phyloP scores from a whole-genome alignment of 2,113 vertebrate species.

The Catharus fuscescens region DNA sequence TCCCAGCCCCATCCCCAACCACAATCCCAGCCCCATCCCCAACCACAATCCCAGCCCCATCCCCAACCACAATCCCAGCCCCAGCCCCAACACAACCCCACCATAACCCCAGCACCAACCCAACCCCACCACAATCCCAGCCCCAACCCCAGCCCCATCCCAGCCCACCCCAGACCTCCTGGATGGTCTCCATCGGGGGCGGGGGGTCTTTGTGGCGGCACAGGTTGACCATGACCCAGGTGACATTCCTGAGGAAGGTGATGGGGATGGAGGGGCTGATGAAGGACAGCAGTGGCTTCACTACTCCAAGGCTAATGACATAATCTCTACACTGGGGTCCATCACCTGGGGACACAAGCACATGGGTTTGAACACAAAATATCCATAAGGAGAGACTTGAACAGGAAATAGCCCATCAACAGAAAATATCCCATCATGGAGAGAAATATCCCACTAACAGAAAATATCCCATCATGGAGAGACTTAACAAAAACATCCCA shows the following conservation, averaged over 20 bases:
- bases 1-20: too few species aligned
- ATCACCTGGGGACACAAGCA: slow-evolving; percentile 80
- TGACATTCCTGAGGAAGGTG: slow-evolving; percentile 98
- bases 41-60: too few species aligned
- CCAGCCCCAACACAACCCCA: too few species aligned
- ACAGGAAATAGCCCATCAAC: too few species aligned
- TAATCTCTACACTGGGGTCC: slow-evolving; percentile 98
- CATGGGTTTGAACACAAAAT: not conserved
- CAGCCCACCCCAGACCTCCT: slow-evolving; percentile 83
- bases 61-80: too few species aligned
- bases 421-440: too few species aligned
- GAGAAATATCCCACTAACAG: rapidly evolving
- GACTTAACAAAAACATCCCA: too few species aligned
- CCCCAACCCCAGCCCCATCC: not conserved
- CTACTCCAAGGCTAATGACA: slow-evolving; percentile 96
- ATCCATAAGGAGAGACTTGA: too few species aligned
- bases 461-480: rapidly evolving
- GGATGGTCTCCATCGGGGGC: slow-evolving; percentile 98
- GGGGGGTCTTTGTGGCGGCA: slow-evolving; percentile 99
- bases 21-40: too few species aligned
- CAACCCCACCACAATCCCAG: too few species aligned
- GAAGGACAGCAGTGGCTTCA: slow-evolving; percentile 96
- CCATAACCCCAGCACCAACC: too few species aligned
- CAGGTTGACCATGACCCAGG: slow-evolving; percentile 99
- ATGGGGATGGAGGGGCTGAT: slow-evolving; percentile 99